Percentiles rank a stretch among this genome's conserved stretches.
These are phyloP conservation scores for Trididemnum clinides DNA, from an alignment of 23 tunicate species.

Conservation along the genomic window DNA sequence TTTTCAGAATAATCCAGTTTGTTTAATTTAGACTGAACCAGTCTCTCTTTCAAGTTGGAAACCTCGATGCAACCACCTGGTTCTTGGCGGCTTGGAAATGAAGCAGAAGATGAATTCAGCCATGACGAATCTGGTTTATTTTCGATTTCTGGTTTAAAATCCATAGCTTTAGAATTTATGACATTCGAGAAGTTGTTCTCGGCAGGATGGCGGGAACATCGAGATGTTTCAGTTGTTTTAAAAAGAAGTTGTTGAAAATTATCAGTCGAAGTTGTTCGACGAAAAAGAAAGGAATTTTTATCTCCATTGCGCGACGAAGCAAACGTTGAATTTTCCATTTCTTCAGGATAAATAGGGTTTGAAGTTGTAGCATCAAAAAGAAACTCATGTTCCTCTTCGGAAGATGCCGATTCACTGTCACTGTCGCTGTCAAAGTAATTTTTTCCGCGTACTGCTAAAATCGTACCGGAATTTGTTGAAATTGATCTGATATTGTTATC, in stretches of 20 bases:
- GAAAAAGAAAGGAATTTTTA: constrained; percentile 53
- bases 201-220: neutral
- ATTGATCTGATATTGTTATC: neutral
- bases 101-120: neutral
- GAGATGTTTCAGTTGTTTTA: constrained; percentile 44
- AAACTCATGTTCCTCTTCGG: constrained; percentile 52
- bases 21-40: no score
- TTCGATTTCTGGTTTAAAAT: neutral
- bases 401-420: neutral
- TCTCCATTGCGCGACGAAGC: neutral
- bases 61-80: no score
- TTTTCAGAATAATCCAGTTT: no score
- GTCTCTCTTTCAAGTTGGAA: no score
- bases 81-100: no score
- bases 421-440: constrained; percentile 55
- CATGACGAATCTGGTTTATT: neutral
- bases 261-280: constrained; percentile 84
- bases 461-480: neutral
- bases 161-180: neutral
- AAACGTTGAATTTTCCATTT: constrained; percentile 19
- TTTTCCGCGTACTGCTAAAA: constrained; percentile 41
- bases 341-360: constrained; percentile 69
- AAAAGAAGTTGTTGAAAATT: constrained; percentile 73
- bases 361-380: constrained; percentile 75
- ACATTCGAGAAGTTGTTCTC: neutral